phyloP scores from a whole-genome alignment of 1,140 invertebrate genomes.

The Drosophila lacteicornis region DNA sequence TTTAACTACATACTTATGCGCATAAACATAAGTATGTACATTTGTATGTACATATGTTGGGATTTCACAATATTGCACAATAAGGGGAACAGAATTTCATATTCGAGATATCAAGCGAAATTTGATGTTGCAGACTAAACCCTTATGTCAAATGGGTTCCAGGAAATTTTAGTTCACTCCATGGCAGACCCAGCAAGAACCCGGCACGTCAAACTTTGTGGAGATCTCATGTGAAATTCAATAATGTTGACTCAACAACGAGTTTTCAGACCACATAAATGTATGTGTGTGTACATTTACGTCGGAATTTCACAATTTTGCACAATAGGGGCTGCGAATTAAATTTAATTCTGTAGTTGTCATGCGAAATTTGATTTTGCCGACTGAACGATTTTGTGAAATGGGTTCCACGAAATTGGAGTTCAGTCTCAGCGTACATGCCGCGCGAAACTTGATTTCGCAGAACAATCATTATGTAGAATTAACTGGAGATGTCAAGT shows the following conservation, averaged over 20 bases:
- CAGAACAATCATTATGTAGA: no score
- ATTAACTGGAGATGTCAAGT: no score
- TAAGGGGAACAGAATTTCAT: background rate
- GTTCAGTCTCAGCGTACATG: no score
- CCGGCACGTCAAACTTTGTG: background rate
- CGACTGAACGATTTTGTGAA: no score
- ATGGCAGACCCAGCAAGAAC: background rate
- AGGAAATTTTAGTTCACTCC: background rate
- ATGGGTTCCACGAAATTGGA: no score
- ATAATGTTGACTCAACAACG: no score
- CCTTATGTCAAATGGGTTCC: background rate
- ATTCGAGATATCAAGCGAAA: background rate
- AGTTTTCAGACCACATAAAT: no score
- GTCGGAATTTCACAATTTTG: background rate
- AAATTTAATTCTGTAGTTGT: background rate
- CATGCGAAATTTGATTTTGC: background rate
- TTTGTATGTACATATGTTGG: no score
- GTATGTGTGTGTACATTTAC: no score
- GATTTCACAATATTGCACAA: conserved; percentile 14
- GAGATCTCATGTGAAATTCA: background rate
- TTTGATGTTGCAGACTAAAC: background rate
- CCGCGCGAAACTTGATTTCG: no score
- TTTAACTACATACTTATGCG: background rate
- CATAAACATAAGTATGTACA: background rate
- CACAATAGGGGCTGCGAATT: background rate